Evolutionary conservation across 2,888 invertebrate genomes (phyloP).

Genomic region (Agrypnus murinus): DNA sequence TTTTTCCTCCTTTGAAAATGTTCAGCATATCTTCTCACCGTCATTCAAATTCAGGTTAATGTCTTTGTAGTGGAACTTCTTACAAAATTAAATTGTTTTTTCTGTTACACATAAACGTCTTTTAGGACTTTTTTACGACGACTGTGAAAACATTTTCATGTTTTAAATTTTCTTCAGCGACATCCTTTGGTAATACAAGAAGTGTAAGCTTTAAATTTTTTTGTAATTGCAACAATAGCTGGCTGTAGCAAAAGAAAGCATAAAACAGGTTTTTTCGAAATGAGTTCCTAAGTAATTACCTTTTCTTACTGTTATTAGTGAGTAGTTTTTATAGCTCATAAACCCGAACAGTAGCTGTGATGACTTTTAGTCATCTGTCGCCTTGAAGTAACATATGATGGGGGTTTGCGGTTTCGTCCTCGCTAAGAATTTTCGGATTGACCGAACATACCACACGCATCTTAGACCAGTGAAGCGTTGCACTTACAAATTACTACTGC

Average conservation of each 20-base stretch:
- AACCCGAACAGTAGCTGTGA: conserved; percentile 56
- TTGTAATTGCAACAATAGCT: conserved; percentile 30
- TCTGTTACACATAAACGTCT: no score
- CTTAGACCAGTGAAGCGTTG: conserved; percentile 1
- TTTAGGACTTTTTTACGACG: no score
- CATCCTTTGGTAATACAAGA: neutral
- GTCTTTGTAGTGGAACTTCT: no score
- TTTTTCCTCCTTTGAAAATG: no score
- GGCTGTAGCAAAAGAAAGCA: conserved; percentile 21
- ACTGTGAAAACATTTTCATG: no score
- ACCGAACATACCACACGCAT: neutral
- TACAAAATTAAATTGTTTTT: no score
- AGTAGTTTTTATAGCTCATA: conserved; percentile 55
- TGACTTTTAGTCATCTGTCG: conserved; percentile 55
- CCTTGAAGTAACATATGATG: conserved; percentile 41
- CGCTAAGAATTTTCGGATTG: neutral
- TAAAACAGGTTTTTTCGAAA: conserved; percentile 46
- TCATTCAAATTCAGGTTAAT: no score
- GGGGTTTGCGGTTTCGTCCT: conserved; percentile 43
- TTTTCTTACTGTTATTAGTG: conserved; percentile 46
- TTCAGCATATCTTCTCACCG: no score
- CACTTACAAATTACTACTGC: conserved; percentile 12
- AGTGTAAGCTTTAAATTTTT: neutral
- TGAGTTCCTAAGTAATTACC: conserved; percentile 48
- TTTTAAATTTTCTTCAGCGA: no score